Percentiles rank a stretch among this genome's conserved stretches.
Evolutionary conservation across 2,797 vertebrate genomes (phyloP).

Genomic region (Galagoides demidoff): DNA sequence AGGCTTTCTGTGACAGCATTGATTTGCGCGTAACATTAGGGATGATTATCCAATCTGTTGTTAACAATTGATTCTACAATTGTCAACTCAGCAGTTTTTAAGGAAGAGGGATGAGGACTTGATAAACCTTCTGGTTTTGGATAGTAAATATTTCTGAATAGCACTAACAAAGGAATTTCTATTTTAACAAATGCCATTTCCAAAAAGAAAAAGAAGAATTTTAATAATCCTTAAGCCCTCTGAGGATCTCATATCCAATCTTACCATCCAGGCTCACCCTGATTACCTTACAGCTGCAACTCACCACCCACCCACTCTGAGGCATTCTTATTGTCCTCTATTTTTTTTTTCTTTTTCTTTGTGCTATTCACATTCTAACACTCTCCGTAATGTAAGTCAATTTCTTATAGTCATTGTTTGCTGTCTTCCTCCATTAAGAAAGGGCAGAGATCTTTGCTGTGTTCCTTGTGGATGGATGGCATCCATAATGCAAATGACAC

Average conservation of each 20-base stretch:
- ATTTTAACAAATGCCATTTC: slow-evolving; percentile 15
- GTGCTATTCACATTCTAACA: neutral
- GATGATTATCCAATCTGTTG: slow-evolving; percentile 60
- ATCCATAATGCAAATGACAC: neutral
- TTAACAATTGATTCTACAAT: slow-evolving; percentile 38
- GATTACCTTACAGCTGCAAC: neutral
- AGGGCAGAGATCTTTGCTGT: neutral
- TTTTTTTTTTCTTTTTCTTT: neutral
- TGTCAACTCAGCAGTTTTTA: slow-evolving; percentile 39
- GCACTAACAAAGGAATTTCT: neutral
- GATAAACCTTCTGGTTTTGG: neutral
- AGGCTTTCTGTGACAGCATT: neutral
- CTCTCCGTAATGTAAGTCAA: neutral
- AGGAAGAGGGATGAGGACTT: neutral
- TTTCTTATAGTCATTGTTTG: neutral
- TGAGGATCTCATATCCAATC: neutral
- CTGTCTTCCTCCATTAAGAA: neutral
- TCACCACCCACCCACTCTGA: fast-evolving
- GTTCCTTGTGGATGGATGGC: neutral
- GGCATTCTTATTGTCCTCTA: neutral
- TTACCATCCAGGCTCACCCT: neutral
- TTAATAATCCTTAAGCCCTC: neutral
- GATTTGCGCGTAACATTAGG: neutral
- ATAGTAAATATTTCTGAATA: slow-evolving; percentile 22
- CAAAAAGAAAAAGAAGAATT: neutral